Conservation (phyloP, 2,113 vertebrate genomes). For the Odocoileus virginianus region DNA sequence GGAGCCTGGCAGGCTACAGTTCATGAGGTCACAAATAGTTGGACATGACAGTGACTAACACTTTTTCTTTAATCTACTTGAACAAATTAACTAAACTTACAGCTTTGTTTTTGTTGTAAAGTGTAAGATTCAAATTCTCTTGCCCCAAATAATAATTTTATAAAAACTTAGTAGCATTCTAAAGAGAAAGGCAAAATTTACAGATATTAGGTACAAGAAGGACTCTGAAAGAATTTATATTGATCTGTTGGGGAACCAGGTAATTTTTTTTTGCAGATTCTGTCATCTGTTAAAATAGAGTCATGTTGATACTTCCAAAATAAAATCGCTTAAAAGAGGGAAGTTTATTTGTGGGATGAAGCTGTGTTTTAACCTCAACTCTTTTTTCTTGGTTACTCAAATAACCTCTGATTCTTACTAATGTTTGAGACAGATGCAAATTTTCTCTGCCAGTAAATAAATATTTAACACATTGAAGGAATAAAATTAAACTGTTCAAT, state of each 20-base stretch:
- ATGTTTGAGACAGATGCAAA: neutral
- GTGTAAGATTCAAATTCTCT: neutral
- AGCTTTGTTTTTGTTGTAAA: conserved; percentile 27
- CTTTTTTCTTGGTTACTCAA: conserved; percentile 13
- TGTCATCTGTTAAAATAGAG: conserved; percentile 39
- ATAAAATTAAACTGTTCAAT: neutral
- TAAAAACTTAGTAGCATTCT: neutral
- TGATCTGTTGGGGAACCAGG: neutral
- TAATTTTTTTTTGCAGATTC: neutral
- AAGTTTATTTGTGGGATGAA: conserved; percentile 23
- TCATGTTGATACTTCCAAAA: conserved; percentile 29
- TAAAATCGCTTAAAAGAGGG: neutral
- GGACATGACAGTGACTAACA: neutral
- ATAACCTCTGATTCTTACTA: neutral
- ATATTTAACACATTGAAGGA: neutral
- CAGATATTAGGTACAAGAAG: neutral
- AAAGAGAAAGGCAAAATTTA: conserved; percentile 19
- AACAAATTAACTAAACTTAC: neutral
- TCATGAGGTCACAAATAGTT: neutral
- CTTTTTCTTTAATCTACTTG: neutral
- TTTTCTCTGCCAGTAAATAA: neutral
- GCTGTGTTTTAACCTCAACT: neutral
- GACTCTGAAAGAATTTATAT: neutral
- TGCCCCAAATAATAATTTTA: neutral
- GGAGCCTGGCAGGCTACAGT: neutral